These are phyloP conservation scores for Temnopleurus reevesii DNA, from an alignment of 53 echinoderm and acorn worm species.

Conservation along the genomic window DNA sequence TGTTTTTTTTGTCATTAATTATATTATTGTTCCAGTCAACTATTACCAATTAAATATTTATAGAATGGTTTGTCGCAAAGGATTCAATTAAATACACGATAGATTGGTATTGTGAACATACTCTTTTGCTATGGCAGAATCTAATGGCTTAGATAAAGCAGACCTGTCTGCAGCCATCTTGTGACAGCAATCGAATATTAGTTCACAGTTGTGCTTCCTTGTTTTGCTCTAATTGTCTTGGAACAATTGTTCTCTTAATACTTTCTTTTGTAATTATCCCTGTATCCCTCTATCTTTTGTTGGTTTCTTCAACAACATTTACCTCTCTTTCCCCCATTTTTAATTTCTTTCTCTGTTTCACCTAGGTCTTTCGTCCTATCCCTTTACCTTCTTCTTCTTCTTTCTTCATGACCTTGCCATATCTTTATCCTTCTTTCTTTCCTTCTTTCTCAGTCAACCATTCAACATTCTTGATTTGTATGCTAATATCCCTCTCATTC, in stretches of 20 bases:
- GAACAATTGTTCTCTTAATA: background rate
- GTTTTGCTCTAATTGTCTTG: no score
- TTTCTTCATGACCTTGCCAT: background rate
- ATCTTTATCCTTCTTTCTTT: background rate
- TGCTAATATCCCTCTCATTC: background rate
- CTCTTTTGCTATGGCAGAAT: background rate
- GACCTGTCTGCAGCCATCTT: slow-evolving; percentile 20
- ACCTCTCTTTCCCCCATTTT: background rate
- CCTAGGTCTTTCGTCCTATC: background rate
- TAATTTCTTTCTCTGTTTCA: background rate
- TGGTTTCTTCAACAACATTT: background rate
- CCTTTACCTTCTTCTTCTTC: background rate
- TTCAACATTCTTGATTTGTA: background rate
- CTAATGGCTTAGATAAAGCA: background rate
- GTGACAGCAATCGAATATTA: no score
- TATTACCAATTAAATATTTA: no score
- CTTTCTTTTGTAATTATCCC: background rate
- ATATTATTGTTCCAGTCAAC: no score
- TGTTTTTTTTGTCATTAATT: no score
- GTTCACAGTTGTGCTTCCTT: no score
- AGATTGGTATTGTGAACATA: no score
- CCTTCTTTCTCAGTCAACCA: background rate
- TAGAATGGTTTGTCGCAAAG: no score
- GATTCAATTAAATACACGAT: no score
- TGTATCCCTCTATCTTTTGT: background rate